phyloP scores from a whole-genome alignment of 37 sponge, comb jelly and placozoan species.

The Cliona cf. orientalis region DNA sequence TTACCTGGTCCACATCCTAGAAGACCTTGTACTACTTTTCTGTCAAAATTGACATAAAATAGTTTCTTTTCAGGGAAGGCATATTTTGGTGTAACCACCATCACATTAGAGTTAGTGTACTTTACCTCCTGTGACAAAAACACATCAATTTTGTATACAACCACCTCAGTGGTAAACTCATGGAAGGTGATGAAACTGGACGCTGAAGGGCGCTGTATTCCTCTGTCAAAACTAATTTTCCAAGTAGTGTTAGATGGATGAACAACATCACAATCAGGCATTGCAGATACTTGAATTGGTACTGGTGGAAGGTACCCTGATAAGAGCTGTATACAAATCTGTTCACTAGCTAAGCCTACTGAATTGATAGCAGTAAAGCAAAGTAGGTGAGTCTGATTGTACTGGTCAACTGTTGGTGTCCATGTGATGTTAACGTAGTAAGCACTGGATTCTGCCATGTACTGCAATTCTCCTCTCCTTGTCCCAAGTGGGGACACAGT shows the following conservation, averaged over 20 bases:
- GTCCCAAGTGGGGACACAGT: slow-evolving; percentile 22
- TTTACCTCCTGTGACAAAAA: slow-evolving; percentile 19
- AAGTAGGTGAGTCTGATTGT: slow-evolving; percentile 26
- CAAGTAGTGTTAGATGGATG: slow-evolving; percentile 41
- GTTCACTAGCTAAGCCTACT: slow-evolving; percentile 22
- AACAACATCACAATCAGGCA: slow-evolving; percentile 1
- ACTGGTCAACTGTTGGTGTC: slow-evolving; percentile 13
- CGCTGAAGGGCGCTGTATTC: slow-evolving; percentile 13
- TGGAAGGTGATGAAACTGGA: slow-evolving; percentile 4
- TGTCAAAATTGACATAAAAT: slow-evolving; percentile 23
- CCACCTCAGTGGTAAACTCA: neutral
- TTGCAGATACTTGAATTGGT: slow-evolving; percentile 4
- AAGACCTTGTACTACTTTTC: slow-evolving; percentile 34
- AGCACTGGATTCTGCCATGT: too few relatives aligned
- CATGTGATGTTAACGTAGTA: too few relatives aligned
- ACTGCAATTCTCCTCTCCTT: neutral
- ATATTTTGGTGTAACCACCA: slow-evolving; percentile 25
- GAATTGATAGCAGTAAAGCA: slow-evolving; percentile 39
- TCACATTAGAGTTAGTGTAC: neutral
- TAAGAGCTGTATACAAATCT: slow-evolving; percentile 24
- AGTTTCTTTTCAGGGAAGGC: slow-evolving; percentile 16
- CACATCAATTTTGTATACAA: slow-evolving; percentile 21
- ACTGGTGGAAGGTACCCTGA: slow-evolving; percentile 8
- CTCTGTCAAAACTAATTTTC: slow-evolving; percentile 16
- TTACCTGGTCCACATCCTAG: slow-evolving; percentile 33